Evolutionary conservation across 2,888 invertebrate genomes (phyloP), one percentile per base, ranked within the genome.

Genomic region (Apodemia zela): DNA sequence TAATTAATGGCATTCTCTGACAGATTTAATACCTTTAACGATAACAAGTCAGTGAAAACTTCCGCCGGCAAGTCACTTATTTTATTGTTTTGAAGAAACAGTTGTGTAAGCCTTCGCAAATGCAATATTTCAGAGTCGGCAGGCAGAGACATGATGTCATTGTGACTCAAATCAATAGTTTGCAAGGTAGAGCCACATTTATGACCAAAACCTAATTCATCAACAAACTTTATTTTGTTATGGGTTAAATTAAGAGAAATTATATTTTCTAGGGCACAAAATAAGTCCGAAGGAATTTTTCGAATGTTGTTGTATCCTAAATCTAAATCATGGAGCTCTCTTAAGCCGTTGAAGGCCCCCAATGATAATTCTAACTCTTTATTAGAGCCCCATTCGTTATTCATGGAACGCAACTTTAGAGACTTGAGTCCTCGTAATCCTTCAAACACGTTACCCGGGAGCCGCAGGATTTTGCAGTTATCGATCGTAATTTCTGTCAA

Each of bases 1-100:
- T 95, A 94, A 76, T 94, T 95, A 75, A 98, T 93, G 67, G 94
- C 94, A 84, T 98, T 98, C 85, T 96, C 95, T 63, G 97, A 97
- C 68, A 98, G 89, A 85, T 98, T 97, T 63, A 98, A 92, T 61
- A 96, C 94, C 75, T 96, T 94, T 75, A 98, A 89, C 59, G 96
- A 95, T 35, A 95, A 94, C 67, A 98, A 89, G 65, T 97, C 96
- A 70, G 94, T 94, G 76, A 98, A 93, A 11, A 97, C 95, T 73
- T 96, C 95, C 64, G 94, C 93, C 6, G 95, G 95, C 68, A 98
- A 90, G 69, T 96, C 95, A 70, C 93, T 94, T 72, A 98, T 94
- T 78, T 95, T 95, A 88, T 98, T 98, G 81, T 96, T 94, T 80
- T 97, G 95, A 73, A 98, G 87, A 75, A 94, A 94, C 60, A 98